Base-by-base conservation (phyloP, 1,140 invertebrate species). In the Ceratitis capitata region DNA sequence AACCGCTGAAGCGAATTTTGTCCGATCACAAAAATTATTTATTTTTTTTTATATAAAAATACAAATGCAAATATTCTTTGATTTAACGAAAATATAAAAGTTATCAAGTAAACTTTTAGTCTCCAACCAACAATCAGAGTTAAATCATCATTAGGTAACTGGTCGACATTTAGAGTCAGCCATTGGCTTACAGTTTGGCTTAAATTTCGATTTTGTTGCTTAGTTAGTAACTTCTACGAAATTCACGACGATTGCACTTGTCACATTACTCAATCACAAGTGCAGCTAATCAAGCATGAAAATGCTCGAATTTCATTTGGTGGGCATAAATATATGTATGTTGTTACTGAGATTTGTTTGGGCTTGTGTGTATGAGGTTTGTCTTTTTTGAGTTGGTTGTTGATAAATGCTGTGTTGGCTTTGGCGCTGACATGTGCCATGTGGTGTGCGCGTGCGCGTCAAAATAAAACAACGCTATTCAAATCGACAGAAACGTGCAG, bases 211-310 rank as follows among this genome's bases (percentile, higher is more conserved):
- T 61, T 61, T 9, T 10, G 1, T 61, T 26, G 23, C n/a, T 32
- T 61, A 61, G 58, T 61, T 61, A 26, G 26, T 61, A n/a, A n/a
- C n/a, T 39, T 16, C 61, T 29, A 29, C 32, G 29, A 69, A 39
- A 39, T 69, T 69, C 61, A 69, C 61, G 61, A 69, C 61, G 61
- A 69, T 69, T 16, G 61, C 61, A 69, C 61, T 69, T 69, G 61
- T 69, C 61, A 39, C 61, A 69, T 69, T 69, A 39, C 61, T 69
- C 61, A 69, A 69, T 69, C 61, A 32, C 61, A 69, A 69, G 61
- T 69, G 61, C 61, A 69, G 61, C 32, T 35, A 69, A 69, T 69
- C 61, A 69, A 69, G 61, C 61, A 69, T 69, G 61, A 69, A 69
- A 69, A 39, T 69, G 61, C 61, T 69, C 61, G 61, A 69, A 32